Evolutionary conservation across 1,140 invertebrate species (phyloP).

Genomic region (Heterodera schachtii): DNA sequence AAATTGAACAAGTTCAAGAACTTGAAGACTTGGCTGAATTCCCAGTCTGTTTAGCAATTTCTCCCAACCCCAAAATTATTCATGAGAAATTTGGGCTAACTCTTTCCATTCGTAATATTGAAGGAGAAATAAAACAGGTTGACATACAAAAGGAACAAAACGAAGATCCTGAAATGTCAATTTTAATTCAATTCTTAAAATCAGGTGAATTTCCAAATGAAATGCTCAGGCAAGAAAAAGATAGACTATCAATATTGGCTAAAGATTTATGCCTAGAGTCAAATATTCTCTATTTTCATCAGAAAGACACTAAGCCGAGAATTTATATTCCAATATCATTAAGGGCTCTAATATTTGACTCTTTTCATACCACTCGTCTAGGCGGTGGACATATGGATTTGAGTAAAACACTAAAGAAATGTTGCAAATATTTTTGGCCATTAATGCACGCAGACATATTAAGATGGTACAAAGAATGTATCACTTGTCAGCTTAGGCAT

Average conservation of each 20-base stretch:
- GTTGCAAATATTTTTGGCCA: conserved; percentile 34
- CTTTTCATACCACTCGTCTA: conserved; percentile 12
- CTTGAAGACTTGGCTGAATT: conserved; percentile 29
- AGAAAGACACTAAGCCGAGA: neutral
- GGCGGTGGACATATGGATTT: conserved; percentile 24
- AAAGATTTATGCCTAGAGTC: conserved; percentile 6
- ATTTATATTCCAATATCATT: neutral
- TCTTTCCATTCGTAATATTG: neutral
- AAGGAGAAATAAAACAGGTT: neutral
- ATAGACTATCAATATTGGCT: neutral
- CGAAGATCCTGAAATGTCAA: neutral
- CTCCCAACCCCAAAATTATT: neutral
- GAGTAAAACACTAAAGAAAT: conserved; percentile 28
- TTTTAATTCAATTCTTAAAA: neutral
- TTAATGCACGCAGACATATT: conserved; percentile 24
- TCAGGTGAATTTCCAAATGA: neutral
- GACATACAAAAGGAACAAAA: conserved; percentile 1
- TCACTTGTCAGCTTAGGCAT: conserved; percentile 29
- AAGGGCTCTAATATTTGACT: conserved; percentile 23
- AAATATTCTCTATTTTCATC: neutral
- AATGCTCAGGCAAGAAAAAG: neutral
- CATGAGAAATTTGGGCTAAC: conserved; percentile 15
- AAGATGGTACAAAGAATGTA: conserved; percentile 14
- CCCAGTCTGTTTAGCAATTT: conserved; percentile 20
- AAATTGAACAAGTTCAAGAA: conserved; percentile 9